phyloP scores from a whole-genome alignment of 2,888 invertebrate genomes.

The Chrysolina oricalcia region DNA sequence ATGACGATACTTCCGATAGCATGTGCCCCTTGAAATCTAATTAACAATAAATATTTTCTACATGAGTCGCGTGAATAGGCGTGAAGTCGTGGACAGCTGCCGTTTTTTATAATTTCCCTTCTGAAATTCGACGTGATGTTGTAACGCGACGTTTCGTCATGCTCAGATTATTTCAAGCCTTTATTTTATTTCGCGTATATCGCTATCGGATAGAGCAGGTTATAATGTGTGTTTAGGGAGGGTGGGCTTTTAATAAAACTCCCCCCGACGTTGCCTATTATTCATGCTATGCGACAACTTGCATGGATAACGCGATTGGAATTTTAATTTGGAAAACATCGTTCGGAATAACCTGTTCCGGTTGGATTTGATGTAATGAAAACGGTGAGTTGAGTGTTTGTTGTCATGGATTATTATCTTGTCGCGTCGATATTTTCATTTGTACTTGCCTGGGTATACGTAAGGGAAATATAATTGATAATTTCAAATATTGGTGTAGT shows the following conservation, averaged over 20 bases:
- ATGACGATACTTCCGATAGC: constrained; percentile 19
- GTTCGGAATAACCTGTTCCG: constrained; percentile 58
- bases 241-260: constrained; percentile 61
- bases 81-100: constrained; percentile 61
- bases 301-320: constrained; percentile 62
- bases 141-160: constrained; percentile 44
- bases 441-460: not conserved
- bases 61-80: constrained; percentile 55
- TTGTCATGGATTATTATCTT: not conserved
- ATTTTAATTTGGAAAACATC: constrained; percentile 66
- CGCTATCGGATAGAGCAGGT: constrained; percentile 49
- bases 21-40: constrained; percentile 54
- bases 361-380: constrained; percentile 23
- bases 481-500: too few species aligned
- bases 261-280: constrained; percentile 57
- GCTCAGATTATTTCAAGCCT: constrained; percentile 50
- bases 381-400: constrained; percentile 1
- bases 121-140: constrained; percentile 49
- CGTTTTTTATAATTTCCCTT: constrained; percentile 48
- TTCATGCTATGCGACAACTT: constrained; percentile 60
- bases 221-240: constrained; percentile 51
- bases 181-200: constrained; percentile 44
- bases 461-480: too few species aligned
- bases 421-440: not conserved
- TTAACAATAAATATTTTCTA: constrained; percentile 58